These are phyloP conservation scores for Coelopa pilipes DNA, from an alignment of 2,888 invertebrate genomes.

Conservation along the genomic window DNA sequence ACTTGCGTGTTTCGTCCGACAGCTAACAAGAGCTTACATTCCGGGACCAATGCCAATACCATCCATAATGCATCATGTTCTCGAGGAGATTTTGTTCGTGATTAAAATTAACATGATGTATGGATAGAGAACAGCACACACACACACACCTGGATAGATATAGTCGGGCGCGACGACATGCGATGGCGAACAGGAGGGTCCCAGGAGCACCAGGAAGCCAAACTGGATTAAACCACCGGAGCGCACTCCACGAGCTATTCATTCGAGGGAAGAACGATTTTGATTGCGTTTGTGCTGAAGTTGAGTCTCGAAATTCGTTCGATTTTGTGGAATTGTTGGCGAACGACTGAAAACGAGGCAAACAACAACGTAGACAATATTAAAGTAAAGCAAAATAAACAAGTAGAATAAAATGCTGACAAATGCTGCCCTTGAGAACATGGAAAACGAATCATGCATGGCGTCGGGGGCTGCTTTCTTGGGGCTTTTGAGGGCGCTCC, in stretches of 20 bases:
- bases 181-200: conserved; percentile 4
- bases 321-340: too few species aligned
- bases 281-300: too few species aligned
- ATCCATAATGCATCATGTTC: conserved; percentile 40
- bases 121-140: conserved; percentile 23
- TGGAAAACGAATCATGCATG: conserved; percentile 32
- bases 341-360: background rate
- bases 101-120: conserved; percentile 43
- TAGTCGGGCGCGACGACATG: background rate
- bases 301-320: too few species aligned
- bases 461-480: conserved; percentile 1
- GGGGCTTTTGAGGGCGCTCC: conserved; percentile 15
- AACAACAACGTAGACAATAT: too few species aligned
- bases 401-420: too few species aligned
- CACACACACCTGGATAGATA: background rate
- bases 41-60: conserved; percentile 10
- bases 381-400: too few species aligned
- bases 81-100: conserved; percentile 41
- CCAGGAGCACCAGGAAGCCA: background rate
- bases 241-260: too few species aligned
- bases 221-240: conserved; percentile 16
- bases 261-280: too few species aligned
- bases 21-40: conserved; percentile 36
- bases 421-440: conserved; percentile 30
- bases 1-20: conserved; percentile 34